Evolutionary conservation across 2,888 invertebrate species (phyloP).

Genomic region (Crepidodera aurea): DNA sequence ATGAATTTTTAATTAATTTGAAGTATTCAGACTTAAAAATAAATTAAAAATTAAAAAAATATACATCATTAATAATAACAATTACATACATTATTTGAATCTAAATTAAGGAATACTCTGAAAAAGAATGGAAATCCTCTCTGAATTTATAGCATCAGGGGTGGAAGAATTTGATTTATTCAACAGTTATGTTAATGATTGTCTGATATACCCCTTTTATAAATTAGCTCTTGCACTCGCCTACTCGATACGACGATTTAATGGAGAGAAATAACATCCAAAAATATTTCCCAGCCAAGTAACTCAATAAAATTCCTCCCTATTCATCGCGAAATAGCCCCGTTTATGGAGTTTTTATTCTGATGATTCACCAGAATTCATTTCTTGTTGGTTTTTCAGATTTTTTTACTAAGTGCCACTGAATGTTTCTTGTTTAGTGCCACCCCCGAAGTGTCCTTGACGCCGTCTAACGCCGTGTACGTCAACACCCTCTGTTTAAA

Average conservation of each 20-base stretch:
- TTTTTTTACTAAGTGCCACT: constrained; percentile 11
- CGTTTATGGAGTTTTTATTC: constrained; percentile 26
- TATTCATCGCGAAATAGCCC: constrained; percentile 1
- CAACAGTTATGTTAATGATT: not conserved
- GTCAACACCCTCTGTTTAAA: constrained; percentile 36
- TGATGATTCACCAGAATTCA: constrained; percentile 23
- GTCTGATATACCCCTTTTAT: not conserved
- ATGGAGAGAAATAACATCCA: constrained; percentile 4
- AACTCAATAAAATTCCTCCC: constrained; percentile 19
- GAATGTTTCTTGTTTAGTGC: constrained; percentile 9
- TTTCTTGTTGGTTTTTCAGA: constrained; percentile 7
- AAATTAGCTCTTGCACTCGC: not conserved
- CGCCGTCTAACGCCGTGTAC: constrained; percentile 18
- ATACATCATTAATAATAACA: too few species aligned
- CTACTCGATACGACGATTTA: not conserved
- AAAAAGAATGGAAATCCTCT: too few species aligned
- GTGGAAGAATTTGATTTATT: not conserved
- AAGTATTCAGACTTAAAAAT: too few species aligned
- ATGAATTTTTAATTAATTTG: too few species aligned
- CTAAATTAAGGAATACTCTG: too few species aligned
- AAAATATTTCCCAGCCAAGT: constrained; percentile 19
- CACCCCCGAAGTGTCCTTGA: constrained; percentile 27
- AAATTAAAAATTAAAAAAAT: too few species aligned
- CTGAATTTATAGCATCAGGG: too few species aligned
- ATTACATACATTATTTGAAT: too few species aligned